These are phyloP conservation scores for Dascyllus trimaculatus DNA, from an alignment of 2,113 vertebrate species.

Conservation along the genomic window DNA sequence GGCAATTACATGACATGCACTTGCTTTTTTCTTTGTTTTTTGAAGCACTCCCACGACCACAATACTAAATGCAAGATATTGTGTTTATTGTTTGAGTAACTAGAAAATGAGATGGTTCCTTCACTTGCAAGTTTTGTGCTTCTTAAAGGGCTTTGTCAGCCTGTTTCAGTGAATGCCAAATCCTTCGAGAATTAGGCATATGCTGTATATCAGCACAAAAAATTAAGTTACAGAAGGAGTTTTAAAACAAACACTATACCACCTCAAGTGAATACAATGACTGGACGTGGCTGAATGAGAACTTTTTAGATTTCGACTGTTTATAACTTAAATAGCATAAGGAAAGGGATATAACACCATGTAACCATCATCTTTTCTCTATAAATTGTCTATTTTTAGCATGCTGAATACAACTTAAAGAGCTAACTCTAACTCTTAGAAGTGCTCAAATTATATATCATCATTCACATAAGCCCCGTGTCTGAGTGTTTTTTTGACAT, in stretches of 20 bases:
- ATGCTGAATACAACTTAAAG: neutral
- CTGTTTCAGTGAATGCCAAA: constrained; percentile 46
- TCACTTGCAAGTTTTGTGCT: constrained; percentile 34
- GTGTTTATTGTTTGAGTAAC: constrained; percentile 68
- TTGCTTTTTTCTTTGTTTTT: constrained; percentile 52
- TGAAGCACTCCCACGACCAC: constrained; percentile 46
- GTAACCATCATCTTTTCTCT: neutral
- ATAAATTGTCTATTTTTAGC: neutral
- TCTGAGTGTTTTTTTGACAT: constrained; percentile 2
- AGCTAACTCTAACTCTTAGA: neutral
- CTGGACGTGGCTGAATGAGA: neutral
- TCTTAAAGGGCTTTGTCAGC: constrained; percentile 48
- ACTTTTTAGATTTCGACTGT: neutral
- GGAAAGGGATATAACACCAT: no score
- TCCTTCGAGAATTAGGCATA: neutral
- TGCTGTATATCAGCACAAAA: constrained; percentile 1
- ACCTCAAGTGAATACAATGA: neutral
- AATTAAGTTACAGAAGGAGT: neutral
- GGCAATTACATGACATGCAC: constrained; percentile 74
- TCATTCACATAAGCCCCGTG: neutral
- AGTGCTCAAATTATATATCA: constrained; percentile 3
- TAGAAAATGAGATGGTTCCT: constrained; percentile 48
- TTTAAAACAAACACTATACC: no score
- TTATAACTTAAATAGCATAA: neutral
- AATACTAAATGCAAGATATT: constrained; percentile 32